These are phyloP conservation scores for Hafferia zeledoni DNA, from an alignment of 2,797 vertebrate species.

Conservation along the genomic window DNA sequence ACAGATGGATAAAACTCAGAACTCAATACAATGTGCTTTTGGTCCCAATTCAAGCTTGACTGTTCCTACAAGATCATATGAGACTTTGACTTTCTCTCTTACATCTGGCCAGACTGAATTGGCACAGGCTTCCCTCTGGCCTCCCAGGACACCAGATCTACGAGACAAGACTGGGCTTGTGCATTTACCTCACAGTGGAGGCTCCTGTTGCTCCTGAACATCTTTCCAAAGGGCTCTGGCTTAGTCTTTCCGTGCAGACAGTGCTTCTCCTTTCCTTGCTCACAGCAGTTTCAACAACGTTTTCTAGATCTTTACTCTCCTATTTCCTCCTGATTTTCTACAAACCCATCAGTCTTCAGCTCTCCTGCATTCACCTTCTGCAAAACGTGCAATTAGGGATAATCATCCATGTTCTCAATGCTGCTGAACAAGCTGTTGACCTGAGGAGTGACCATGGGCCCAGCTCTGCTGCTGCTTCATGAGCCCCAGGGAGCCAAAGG, in stretches of 20 bases:
- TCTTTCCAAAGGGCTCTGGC: neutral
- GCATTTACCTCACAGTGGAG: neutral
- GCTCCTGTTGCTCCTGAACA: neutral
- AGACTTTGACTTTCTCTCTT: slow-evolving; percentile 16
- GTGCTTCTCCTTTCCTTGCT: neutral
- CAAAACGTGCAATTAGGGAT: neutral
- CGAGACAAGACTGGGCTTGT: neutral
- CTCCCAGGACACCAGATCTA: neutral
- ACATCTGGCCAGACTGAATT: slow-evolving; percentile 34
- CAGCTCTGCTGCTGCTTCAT: neutral
- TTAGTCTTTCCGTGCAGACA: neutral
- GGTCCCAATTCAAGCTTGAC: slow-evolving; percentile 26
- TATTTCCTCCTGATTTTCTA: neutral
- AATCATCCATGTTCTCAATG: rapidly evolving
- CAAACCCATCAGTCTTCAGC: neutral
- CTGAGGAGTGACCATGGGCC: neutral
- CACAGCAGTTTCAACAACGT: neutral
- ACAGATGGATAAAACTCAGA: slow-evolving; percentile 35
- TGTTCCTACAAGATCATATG: neutral
- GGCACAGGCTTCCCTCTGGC: neutral
- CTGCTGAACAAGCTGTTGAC: neutral
- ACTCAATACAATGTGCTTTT: neutral
- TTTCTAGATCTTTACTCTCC: neutral
- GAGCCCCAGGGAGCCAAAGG: neutral
- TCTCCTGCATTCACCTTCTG: neutral